Evolutionary conservation across 2,113 vertebrate genomes (phyloP).

Genomic region (Oceanodroma tethys): DNA sequence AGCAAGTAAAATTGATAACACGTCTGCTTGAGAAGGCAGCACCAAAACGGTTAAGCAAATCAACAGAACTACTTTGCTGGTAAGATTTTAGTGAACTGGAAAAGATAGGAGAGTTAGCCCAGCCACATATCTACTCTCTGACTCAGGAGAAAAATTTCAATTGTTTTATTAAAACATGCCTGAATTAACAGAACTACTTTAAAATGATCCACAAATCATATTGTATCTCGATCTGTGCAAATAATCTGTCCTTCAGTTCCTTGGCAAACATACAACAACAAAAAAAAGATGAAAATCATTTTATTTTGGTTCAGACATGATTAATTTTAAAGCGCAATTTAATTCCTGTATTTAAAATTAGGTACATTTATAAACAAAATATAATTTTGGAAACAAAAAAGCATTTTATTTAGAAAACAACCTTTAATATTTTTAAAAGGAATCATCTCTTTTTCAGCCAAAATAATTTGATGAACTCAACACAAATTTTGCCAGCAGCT

Average conservation of each 20-base stretch:
- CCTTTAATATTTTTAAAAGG: background rate
- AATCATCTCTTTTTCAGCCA: conserved; percentile 1
- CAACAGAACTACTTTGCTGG: background rate
- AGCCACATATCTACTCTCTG: background rate
- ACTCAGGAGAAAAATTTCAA: background rate
- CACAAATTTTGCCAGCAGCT: conserved; percentile 8
- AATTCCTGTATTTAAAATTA: background rate
- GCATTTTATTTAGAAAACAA: conserved; percentile 15
- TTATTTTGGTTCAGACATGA: background rate
- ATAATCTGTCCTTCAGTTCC: background rate
- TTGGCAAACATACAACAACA: background rate
- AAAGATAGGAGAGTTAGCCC: background rate
- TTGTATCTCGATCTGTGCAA: background rate
- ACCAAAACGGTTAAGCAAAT: background rate
- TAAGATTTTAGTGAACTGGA: background rate
- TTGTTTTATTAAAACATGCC: background rate
- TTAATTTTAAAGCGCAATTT: background rate
- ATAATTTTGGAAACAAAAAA: background rate
- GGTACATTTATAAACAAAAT: background rate
- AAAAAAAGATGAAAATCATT: background rate
- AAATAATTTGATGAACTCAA: conserved; percentile 13
- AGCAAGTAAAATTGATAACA: background rate
- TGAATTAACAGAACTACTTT: conserved; percentile 23
- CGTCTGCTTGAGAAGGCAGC: background rate
- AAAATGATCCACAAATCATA: background rate